Percentiles rank a stretch among this genome's conserved stretches.
Evolutionary conservation across 2,113 vertebrate species (phyloP).

Genomic region (Acanthochromis polyacanthus): DNA sequence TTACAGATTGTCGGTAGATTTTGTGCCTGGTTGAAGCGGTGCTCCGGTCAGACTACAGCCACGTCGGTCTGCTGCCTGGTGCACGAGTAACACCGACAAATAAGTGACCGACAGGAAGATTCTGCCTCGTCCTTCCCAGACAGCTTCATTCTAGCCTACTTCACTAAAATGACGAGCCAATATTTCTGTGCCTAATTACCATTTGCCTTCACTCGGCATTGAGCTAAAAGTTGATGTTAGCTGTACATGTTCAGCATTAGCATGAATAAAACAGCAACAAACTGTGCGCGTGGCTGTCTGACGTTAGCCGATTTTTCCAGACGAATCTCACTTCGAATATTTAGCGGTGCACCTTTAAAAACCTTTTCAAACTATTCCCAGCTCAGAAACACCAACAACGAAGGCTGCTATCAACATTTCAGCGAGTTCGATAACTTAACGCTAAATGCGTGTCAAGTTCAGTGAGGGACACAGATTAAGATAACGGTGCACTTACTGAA

Average conservation of each 20-base stretch:
- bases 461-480: conserved; percentile 33
- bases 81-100: not conserved
- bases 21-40: conserved; percentile 49
- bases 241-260: not conserved
- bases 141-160: not conserved
- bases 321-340: conserved; percentile 18
- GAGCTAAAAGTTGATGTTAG: conserved; percentile 54
- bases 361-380: conserved; percentile 3
- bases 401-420: accelerated
- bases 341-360: not conserved
- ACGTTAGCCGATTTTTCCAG: not conserved
- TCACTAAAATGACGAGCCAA: not conserved
- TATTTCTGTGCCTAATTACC: not conserved
- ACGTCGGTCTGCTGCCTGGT: too few relatives aligned
- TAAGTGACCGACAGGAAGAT: not conserved
- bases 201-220: not conserved
- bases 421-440: conserved; percentile 41
- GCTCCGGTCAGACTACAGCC: conserved; percentile 13
- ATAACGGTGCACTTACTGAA: conserved; percentile 79
- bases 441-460: conserved; percentile 55
- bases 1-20: conserved; percentile 48
- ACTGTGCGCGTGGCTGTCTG: conserved; percentile 63
- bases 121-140: not conserved
- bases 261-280: conserved; percentile 39
- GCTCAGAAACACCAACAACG: not conserved